These are phyloP conservation scores for Cotesia chilonis DNA, from an alignment of 1,140 invertebrate genomes.

Conservation along the genomic window DNA sequence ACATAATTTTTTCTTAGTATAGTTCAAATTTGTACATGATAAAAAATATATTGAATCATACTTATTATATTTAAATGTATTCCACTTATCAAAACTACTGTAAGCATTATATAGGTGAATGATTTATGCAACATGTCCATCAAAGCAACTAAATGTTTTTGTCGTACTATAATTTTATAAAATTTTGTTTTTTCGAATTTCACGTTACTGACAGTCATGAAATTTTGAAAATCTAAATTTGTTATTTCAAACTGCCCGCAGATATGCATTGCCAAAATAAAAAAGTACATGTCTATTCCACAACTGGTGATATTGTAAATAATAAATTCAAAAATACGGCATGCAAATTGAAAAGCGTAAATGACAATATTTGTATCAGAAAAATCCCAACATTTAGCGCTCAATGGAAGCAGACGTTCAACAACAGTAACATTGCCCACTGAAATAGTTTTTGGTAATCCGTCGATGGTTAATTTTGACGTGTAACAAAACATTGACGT, in stretches of 20 bases:
- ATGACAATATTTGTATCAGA: neutral
- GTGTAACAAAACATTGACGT: conserved; percentile 8
- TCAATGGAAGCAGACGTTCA: neutral
- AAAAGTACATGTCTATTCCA: neutral
- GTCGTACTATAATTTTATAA: neutral
- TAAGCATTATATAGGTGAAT: no score
- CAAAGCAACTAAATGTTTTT: neutral
- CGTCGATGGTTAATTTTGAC: neutral
- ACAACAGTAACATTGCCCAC: neutral
- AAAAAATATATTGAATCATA: no score
- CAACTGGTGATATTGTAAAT: neutral
- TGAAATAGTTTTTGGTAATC: neutral
- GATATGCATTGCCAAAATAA: neutral
- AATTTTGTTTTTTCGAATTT: neutral
- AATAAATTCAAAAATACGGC: no score
- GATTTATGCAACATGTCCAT: neutral
- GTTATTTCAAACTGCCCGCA: neutral
- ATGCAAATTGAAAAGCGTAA: no score
- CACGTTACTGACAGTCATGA: neutral
- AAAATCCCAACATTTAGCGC: neutral
- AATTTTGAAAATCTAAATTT: neutral
- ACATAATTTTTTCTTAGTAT: no score
- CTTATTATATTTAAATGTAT: no score
- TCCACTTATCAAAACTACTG: no score
- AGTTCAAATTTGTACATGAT: no score